Base-by-base conservation (phyloP, 2,888 invertebrate species). In the Beris chalybata region DNA sequence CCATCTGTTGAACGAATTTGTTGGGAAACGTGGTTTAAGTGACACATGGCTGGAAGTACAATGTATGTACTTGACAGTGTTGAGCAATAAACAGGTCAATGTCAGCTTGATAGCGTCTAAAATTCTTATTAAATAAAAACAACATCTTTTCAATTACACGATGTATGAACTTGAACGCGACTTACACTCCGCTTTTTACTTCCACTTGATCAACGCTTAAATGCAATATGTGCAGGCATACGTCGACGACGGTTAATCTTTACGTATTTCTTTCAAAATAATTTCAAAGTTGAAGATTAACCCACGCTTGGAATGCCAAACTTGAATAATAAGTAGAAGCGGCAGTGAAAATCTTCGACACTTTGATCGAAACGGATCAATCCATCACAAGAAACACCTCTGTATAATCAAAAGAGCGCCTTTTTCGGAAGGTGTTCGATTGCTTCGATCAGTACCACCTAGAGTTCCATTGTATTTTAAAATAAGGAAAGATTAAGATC, bases 281-380 rank as follows among this genome's bases (percentile, higher is more conserved):
- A 15, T 61, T 61, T 52, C 38, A 52, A 59, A 48, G 48, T 12
- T 15, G 44, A 56, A 61, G 61, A 61, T 61, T 61, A 61, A 52
- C 61, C 61, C 61, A 61, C 61, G 61, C 61, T 38, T 38, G 61
- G n/a, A 31, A 32, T 38, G 30, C 38, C 50, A 50, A 61, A 61
- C 61, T 61, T 50, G 61, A 61, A 48, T 52, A 38, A 47, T 47
- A 38, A 7, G 13, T 48, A 15, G 56, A 15, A 15, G 56, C 43
- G 9, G 38, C 38, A 38, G 38, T 7, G 38, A 9, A 38, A 38
- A 38, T 38, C 38, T 38, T 38, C 38, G 38, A 38, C 5, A 38
- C 9, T 38, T 38, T 4, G 38, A 38, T 7, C 9, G 38, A 38
- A 38, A 38, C 38, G 3, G 38, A 38, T 38, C 38, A 38, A 38